Percentiles rank a stretch among this genome's conserved stretches.
Conservation (phyloP, 2,797 vertebrate genomes). For the Botia almorhae region DNA sequence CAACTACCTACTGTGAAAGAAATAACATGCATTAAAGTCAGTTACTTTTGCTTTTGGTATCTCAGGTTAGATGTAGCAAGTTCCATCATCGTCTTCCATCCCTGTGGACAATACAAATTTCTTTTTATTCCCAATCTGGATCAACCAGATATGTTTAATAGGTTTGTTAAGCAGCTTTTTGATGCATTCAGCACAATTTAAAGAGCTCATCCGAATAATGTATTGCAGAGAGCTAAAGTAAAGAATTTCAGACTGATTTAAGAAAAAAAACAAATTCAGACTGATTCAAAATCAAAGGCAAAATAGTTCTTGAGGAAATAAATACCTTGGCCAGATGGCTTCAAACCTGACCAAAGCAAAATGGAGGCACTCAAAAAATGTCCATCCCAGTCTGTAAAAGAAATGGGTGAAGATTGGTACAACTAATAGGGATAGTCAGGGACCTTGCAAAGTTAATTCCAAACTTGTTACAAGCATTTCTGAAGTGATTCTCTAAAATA, state of each 20-base stretch:
- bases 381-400: not conserved
- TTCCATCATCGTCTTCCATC: not conserved
- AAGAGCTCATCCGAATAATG: not conserved
- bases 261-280: not conserved
- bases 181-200: not conserved
- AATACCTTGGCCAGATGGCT: not conserved
- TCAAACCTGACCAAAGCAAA: conserved; percentile 4
- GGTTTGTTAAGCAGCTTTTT: not conserved
- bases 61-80: not conserved
- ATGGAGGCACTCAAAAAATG: not conserved
- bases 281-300: not conserved
- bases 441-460: not conserved
- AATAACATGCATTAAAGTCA: not conserved
- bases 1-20: not conserved
- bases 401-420: not conserved
- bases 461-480: conserved; percentile 1
- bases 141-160: not conserved
- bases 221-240: not conserved
- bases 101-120: not conserved
- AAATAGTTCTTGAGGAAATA: not conserved
- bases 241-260: not conserved
- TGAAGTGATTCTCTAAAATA: not conserved
- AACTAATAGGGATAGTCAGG: not conserved
- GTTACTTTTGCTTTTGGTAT: not conserved
- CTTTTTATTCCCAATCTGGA: not conserved